Evolutionary conservation across 2,797 vertebrate species (phyloP), one percentile per base, ranked within the genome.

Genomic region (Coccyzus lansbergi): DNA sequence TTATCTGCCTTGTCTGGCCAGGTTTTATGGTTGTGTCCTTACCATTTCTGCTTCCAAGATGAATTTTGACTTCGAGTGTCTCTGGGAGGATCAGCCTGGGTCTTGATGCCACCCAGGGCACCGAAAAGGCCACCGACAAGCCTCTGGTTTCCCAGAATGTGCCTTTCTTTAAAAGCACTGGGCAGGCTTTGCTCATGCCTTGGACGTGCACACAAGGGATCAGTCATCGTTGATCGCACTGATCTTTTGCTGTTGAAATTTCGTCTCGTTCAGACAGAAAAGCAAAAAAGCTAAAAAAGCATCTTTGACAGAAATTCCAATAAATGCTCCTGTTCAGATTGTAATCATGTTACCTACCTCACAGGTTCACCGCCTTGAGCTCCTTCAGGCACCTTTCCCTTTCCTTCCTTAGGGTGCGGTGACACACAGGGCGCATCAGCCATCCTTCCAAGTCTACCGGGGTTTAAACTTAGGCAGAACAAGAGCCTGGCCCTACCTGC

Each of bases 281-380:
- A 46, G 26, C 42, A 38, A 48, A 24, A 52, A 18, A 7, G 38
- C 38, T 38, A 11, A 21, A 72, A 84, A 93, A 55, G 31, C 40
- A 9, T 49, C 26, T 77, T 69, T 24, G 34, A 78, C 88, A 51
- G 53, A 40, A 74, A 78, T 74, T 77, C 70, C 34, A 11, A n/a
- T 52, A 63, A 77, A 84, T 71, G 90, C 74, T 60, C 22, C 60
- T 83, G 58, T 88, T 93, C 42, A 74, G 83, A 59, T 51, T 59
- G 48, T 62, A 83, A 77, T 92, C 65, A 17, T 10, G 20, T 84
- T 72, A 95, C 95, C 90, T 94, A 89, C 96, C 95, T 96, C 95
- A 86, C 86, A 63, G 78, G n/a, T 75, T 82, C 67, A 33, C 56
- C n/a, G 0, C 82, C 79, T 28, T 1, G 1, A 16, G 77, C 90